phyloP scores from a whole-genome alignment of 1,140 invertebrate species.

The Maconellicoccus hirsutus region DNA sequence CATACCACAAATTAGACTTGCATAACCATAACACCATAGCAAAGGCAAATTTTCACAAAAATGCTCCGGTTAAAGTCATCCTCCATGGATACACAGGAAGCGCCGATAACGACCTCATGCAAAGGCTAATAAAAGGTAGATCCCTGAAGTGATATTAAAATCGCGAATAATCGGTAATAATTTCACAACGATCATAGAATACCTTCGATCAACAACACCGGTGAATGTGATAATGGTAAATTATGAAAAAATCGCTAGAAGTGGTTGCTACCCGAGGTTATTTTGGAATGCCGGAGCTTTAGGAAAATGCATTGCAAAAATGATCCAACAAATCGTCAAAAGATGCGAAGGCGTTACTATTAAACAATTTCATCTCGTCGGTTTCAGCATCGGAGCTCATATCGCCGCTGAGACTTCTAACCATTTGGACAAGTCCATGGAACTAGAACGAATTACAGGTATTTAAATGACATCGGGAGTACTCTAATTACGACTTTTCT shows the following conservation, averaged over 20 bases:
- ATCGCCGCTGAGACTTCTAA: constrained; percentile 46
- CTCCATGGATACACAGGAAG: neutral
- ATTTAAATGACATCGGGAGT: too few species aligned
- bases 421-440: constrained; percentile 37
- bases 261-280: constrained; percentile 38
- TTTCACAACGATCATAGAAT: neutral
- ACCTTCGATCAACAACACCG: neutral
- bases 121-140: neutral
- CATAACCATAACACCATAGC: neutral
- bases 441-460: constrained; percentile 48
- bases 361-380: constrained; percentile 42
- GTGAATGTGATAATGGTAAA: neutral
- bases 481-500: too few species aligned
- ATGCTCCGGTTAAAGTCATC: neutral
- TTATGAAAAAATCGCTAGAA: neutral
- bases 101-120: neutral
- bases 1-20: neutral
- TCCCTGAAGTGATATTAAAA: too few species aligned
- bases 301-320: neutral
- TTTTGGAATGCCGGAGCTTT: neutral
- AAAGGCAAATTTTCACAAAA: neutral
- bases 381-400: constrained; percentile 55
- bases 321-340: neutral
- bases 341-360: neutral
- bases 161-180: too few species aligned